Evolutionary conservation across 2,113 vertebrate species (phyloP), one percentile per base, ranked within the genome.

Genomic region (Sphyrna mokarran): DNA sequence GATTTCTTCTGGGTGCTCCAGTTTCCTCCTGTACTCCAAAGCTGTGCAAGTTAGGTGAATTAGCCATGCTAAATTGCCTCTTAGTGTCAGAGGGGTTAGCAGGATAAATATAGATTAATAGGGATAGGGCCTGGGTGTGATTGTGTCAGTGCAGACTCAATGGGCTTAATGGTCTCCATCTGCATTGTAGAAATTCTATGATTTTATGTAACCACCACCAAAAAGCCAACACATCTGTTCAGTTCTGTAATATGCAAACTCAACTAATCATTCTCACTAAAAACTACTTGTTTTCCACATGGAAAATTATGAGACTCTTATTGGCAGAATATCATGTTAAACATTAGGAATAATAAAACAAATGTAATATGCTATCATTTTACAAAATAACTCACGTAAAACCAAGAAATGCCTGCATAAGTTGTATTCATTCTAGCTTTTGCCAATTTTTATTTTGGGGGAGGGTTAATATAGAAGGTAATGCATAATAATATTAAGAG

Each of bases 401-500:
- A 83, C 37, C 18, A 5, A 40, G 80, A 83, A 83, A 83, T 20
- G 3, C 80, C 37, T 40, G 37, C 18, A 83, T 40, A 43, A 37
- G 20, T 83, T 40, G 16, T 40, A 83, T 83, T 83, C 16, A 16
- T 83, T 83, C 16, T 40, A 40, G 18, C 80, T 43, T 6, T 80
- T 43, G 26, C 29, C 48, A 90, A 61, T 33, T 58, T 61, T 89
- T 43, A 54, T 61, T 48, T 29, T 61, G 13, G 13, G 20, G 97
- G 66, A 97, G 97, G 96, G 96, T 97, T 90, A 94, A 96, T 96
- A 96, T 11, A 16, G 2, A 96, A 95, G 95, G 95, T 91, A 93
- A 96, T 96, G 96, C 11, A 22, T 1, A 96, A 95, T 96, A 95
- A 87, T 96, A 96, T 98, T 99, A 99, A 7, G 99, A 99, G 96